Conservation (phyloP, 1,140 invertebrate genomes). For the Caerostris extrusa region DNA sequence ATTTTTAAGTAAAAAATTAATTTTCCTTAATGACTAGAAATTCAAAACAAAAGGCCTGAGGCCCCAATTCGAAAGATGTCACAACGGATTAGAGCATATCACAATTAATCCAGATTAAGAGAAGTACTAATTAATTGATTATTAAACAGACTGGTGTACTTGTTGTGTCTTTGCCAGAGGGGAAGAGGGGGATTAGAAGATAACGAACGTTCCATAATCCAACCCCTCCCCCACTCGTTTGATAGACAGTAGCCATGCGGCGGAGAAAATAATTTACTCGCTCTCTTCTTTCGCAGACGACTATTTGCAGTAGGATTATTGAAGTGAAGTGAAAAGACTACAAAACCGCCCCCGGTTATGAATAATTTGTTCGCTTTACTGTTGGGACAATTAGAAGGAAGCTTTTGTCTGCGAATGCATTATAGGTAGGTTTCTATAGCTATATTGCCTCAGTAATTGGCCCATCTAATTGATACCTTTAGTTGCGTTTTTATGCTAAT, state of each 20-base stretch:
- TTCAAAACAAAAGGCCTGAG: not conserved
- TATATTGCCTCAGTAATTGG: conserved; percentile 12
- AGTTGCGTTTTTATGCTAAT: not conserved
- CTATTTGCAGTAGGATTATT: conserved; percentile 37
- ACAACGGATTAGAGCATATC: conserved; percentile 61
- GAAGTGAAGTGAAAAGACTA: not conserved
- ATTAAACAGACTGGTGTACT: conserved; percentile 51
- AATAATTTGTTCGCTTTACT: conserved; percentile 33
- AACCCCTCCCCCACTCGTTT: conserved; percentile 2
- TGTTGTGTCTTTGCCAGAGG: not conserved
- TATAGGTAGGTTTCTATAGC: not conserved
- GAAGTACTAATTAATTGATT: conserved; percentile 76
- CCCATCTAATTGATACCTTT: conserved; percentile 32
- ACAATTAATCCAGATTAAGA: conserved; percentile 75
- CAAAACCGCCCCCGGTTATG: not conserved
- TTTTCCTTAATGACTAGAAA: not conserved
- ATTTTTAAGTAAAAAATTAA: not conserved
- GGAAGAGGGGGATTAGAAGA: conserved; percentile 14
- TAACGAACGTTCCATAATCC: not conserved
- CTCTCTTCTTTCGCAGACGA: not conserved
- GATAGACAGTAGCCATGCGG: conserved; percentile 22
- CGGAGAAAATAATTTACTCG: conserved; percentile 46
- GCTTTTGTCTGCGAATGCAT: not conserved
- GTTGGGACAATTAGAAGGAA: conserved; percentile 51
- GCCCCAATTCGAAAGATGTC: conserved; percentile 59